phyloP scores from a whole-genome alignment of 2,797 vertebrate species.

The Gallinago solitaria region DNA sequence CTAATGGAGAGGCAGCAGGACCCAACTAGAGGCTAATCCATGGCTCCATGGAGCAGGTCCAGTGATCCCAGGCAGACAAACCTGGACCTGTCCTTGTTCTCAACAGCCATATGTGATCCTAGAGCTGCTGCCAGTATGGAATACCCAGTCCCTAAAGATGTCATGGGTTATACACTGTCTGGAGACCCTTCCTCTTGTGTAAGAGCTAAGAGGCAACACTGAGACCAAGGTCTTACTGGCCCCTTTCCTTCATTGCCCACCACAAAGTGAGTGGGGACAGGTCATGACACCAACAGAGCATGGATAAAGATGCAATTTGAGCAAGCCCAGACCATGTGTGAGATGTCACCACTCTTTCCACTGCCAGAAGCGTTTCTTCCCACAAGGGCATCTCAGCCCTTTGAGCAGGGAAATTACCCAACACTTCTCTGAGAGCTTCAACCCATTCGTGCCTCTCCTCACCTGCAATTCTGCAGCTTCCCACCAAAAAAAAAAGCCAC shows the following conservation, averaged over 20 bases:
- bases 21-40: neutral
- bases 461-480: neutral
- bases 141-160: neutral
- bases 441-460: rapidly evolving
- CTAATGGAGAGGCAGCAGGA: neutral
- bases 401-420: neutral
- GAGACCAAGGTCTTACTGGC: neutral
- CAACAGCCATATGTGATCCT: rapidly evolving
- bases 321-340: neutral
- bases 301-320: too few relatives aligned
- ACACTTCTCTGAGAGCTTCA: neutral
- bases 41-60: neutral
- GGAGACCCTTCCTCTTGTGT: neutral
- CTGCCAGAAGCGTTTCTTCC: too few relatives aligned
- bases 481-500: neutral
- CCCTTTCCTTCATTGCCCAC: neutral
- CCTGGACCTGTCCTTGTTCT: neutral
- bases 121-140: neutral
- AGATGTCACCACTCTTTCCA: neutral
- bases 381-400: neutral
- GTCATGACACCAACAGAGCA: rapidly evolving
- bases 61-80: neutral
- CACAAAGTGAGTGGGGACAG: neutral
- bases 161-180: rapidly evolving
- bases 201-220: neutral